Evolutionary conservation across 2,888 invertebrate species (phyloP).

Genomic region (Boloria euphrosyne): DNA sequence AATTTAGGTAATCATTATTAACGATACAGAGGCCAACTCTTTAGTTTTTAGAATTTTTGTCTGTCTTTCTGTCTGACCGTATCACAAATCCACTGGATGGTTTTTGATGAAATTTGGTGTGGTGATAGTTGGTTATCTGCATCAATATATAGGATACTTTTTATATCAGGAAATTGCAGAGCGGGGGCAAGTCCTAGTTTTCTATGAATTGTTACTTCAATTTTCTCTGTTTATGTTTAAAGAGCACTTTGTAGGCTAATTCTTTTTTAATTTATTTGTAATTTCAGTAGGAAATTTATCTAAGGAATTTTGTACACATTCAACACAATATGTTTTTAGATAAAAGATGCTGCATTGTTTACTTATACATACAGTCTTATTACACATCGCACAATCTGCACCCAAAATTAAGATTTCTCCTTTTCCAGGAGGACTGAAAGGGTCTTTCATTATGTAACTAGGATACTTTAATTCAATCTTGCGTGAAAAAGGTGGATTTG

Average conservation of each 20-base stretch:
- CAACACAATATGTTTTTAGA: constrained; percentile 86
- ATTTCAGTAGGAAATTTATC: constrained; percentile 87
- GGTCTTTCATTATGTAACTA: constrained; percentile 92
- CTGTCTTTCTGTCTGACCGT: too few species aligned
- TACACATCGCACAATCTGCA: constrained; percentile 87
- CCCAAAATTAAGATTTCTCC: constrained; percentile 91
- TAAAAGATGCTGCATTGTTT: constrained; percentile 91
- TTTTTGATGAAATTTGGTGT: too few species aligned
- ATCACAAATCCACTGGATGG: too few species aligned
- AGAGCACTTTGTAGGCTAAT: constrained; percentile 53
- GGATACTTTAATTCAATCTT: constrained; percentile 86
- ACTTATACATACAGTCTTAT: constrained; percentile 86
- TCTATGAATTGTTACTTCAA: too few species aligned
- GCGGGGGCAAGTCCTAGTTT: too few species aligned
- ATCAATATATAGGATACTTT: too few species aligned
- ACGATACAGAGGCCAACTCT: too few species aligned
- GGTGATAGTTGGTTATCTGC: too few species aligned
- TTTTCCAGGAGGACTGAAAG: constrained; percentile 88
- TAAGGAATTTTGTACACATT: constrained; percentile 84
- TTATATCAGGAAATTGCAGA: too few species aligned
- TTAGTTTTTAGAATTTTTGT: too few species aligned
- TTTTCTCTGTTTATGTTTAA: too few species aligned
- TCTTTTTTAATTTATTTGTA: constrained; percentile 81
- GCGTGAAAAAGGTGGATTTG: constrained; percentile 87
- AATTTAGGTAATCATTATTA: too few species aligned